Evolutionary conservation across 2,113 vertebrate genomes (phyloP).

Genomic region (Phaethornis superciliosus): DNA sequence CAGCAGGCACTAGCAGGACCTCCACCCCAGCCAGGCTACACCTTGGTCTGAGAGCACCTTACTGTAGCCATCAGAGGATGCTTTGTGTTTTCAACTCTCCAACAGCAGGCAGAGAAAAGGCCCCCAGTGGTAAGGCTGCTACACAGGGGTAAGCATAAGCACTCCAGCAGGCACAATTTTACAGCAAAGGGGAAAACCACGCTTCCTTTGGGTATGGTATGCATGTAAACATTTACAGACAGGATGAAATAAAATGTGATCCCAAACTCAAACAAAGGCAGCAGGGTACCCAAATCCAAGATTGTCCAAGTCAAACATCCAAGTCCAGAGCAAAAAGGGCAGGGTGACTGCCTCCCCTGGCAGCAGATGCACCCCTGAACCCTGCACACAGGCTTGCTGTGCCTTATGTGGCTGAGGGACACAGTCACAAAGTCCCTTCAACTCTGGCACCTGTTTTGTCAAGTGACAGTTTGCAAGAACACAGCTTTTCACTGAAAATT

Average conservation of each 20-base stretch:
- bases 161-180: accelerated
- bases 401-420: accelerated
- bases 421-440: accelerated
- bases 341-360: neutral
- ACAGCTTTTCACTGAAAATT: neutral
- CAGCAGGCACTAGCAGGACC: neutral
- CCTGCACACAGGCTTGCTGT: accelerated
- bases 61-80: neutral
- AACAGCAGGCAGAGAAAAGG: accelerated
- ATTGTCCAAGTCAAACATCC: neutral
- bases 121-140: neutral
- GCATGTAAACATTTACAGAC: neutral
- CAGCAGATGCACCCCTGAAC: accelerated
- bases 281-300: neutral
- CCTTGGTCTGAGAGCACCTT: too few species aligned
- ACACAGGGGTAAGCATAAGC: too few species aligned
- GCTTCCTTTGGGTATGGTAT: neutral
- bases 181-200: neutral
- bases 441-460: neutral
- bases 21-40: neutral
- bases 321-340: neutral
- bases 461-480: neutral
- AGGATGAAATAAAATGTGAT: neutral
- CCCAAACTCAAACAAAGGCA: neutral
- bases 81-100: neutral